phyloP scores from a whole-genome alignment of 2,113 vertebrate genomes.

The Pollachius pollachius region DNA sequence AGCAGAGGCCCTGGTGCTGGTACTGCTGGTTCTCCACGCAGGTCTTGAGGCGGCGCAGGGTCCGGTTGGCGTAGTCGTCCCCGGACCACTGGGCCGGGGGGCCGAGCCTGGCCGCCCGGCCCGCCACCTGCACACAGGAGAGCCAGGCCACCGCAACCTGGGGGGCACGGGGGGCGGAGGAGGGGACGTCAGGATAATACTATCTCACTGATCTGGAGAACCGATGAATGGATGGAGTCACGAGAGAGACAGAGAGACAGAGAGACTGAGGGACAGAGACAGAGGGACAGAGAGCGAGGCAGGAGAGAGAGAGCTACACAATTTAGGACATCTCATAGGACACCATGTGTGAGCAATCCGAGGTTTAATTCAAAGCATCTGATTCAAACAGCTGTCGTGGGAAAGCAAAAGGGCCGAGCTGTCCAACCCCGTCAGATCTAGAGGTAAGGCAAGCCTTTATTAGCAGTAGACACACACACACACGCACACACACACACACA shows the following conservation, averaged over 20 bases:
- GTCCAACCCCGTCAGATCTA: no score
- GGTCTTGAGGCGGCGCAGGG: slow-evolving; percentile 35
- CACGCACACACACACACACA: no score
- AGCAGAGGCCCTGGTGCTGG: slow-evolving; percentile 65
- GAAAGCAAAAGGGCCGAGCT: slow-evolving; percentile 61
- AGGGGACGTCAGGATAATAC: neutral
- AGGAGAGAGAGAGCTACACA: no score
- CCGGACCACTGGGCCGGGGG: slow-evolving; percentile 46
- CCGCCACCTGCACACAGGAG: slow-evolving; percentile 37
- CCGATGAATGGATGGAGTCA: neutral
- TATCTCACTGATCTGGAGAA: no score
- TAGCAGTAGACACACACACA: neutral
- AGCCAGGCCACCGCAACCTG: neutral
- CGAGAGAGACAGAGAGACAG: no score
- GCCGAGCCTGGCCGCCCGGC: slow-evolving; percentile 47
- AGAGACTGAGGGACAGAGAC: no score
- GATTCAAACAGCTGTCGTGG: slow-evolving; percentile 72
- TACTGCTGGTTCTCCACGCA: slow-evolving; percentile 75
- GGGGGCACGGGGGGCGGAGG: neutral
- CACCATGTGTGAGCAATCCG: slow-evolving; percentile 70
- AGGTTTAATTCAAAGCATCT: slow-evolving; percentile 74
- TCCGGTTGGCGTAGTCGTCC: slow-evolving; percentile 57
- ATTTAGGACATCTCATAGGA: slow-evolving; percentile 57
- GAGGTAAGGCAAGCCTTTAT: slow-evolving; percentile 12
- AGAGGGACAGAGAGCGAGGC: no score